Evolutionary conservation across 2,888 invertebrate species (phyloP).

Genomic region (Syritta pipiens): DNA sequence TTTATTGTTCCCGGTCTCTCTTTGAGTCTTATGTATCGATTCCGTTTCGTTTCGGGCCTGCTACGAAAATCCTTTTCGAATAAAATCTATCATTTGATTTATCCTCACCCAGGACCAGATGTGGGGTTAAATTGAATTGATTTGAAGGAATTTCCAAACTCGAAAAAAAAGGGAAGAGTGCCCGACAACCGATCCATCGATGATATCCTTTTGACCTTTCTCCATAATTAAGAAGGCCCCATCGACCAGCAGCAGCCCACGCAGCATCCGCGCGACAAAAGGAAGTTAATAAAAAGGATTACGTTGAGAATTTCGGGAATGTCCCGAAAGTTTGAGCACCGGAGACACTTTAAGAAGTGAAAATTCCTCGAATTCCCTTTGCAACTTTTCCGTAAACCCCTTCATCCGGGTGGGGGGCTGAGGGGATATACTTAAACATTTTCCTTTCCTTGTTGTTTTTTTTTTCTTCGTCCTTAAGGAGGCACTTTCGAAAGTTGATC

Average conservation of each 20-base stretch:
- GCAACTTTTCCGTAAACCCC: background rate
- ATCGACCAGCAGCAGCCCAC: background rate
- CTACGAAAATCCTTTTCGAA: too few relatives aligned
- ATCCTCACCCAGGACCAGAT: slow-evolving; percentile 4
- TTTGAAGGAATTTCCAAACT: slow-evolving; percentile 12
- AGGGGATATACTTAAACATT: background rate
- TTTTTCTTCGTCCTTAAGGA: background rate
- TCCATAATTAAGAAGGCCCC: slow-evolving; percentile 1
- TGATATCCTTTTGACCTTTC: slow-evolving; percentile 1
- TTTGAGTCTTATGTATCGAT: background rate
- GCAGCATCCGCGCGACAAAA: background rate
- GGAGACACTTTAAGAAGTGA: slow-evolving; percentile 17
- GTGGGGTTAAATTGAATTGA: slow-evolving; percentile 8
- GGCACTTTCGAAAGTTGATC: background rate
- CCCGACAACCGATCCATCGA: background rate
- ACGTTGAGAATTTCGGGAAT: background rate
- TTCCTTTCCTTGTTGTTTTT: background rate
- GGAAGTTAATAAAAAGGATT: slow-evolving; percentile 25
- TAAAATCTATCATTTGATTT: slow-evolving; percentile 25
- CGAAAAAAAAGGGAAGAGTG: background rate
- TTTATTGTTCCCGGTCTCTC: too few relatives aligned
- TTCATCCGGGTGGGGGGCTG: background rate
- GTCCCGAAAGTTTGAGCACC: background rate
- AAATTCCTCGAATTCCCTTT: background rate
- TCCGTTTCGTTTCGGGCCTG: background rate